These are phyloP conservation scores for Ciconia stormi DNA, from an alignment of 2,113 vertebrate genomes.

Conservation along the genomic window DNA sequence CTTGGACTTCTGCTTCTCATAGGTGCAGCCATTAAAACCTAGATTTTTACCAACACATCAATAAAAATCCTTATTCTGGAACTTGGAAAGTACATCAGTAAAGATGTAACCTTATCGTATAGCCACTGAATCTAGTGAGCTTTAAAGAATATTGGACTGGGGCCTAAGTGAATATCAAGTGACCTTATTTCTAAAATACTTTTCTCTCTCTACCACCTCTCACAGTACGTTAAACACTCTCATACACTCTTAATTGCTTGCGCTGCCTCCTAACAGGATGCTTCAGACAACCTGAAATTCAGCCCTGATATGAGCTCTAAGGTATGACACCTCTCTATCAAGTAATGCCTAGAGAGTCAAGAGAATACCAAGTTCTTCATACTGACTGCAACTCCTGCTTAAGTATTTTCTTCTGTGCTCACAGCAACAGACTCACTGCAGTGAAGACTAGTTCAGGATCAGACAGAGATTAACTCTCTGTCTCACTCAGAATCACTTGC, in stretches of 20 bases:
- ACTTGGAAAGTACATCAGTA: neutral
- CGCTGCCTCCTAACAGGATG: neutral
- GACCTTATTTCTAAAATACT: neutral
- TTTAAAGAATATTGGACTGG: neutral
- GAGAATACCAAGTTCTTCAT: neutral
- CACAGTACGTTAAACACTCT: neutral
- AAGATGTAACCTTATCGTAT: neutral
- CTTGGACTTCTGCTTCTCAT: neutral
- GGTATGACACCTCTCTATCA: neutral
- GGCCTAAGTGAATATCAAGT: neutral
- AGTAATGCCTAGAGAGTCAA: neutral
- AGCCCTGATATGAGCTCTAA: neutral
- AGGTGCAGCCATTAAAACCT: neutral
- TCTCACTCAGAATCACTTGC: neutral
- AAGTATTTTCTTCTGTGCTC: neutral
- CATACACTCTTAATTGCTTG: neutral
- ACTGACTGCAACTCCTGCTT: neutral
- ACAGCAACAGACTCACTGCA: neutral
- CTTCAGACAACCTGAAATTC: neutral
- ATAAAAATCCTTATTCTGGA: neutral
- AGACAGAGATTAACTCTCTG: neutral
- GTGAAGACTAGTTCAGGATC: rapidly evolving
- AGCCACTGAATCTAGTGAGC: neutral
- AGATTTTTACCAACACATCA: neutral
- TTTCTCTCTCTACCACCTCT: neutral